Evolutionary conservation across 35 echinoderm and acorn worm species (phyloP), one percentile per base, ranked within the genome.

Genomic region (Apostichopus californicus): DNA sequence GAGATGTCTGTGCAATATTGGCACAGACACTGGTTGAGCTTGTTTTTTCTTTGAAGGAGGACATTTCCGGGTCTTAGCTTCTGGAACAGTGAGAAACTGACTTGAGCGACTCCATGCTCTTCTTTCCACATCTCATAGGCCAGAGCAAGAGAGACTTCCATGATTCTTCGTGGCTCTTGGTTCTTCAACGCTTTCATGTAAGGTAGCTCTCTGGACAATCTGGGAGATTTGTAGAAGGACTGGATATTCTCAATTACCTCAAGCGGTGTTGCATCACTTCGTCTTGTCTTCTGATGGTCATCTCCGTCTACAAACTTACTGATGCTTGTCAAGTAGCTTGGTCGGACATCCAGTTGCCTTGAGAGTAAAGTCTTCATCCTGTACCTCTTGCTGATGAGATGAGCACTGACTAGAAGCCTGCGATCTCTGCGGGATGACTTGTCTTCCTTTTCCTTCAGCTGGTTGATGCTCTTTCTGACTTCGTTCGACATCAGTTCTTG

Each of bases 121-220:
- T 85, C 59, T 34, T 52, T 92, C 91, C 79, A 92, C 59, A 83
- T 85, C 56, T 86, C 18, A 68, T 92, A 92, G 55, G 91, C 91
- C 20, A 23, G 60, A 61, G 55, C 79, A 65, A 61, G 66, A 4
- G 91, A 84, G 9, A 92, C 59, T 46, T 92, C 91, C 91, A 92
- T 85, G 10, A 92, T 60, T 28, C 79, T 83, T 71, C 64, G 55
- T 5, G 54, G 78, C 59, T 65, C 58, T 52, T 83, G 78, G 5
- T 84, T 83, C 28, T 92, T 92, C 4, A 92, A 57, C 6, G 91
- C 54, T 66, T 81, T 83, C 91, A 92, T 92, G 9, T 65, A 63
- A 23, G 91, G 91, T 5, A 92, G 58, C 21, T 92, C 91, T 92
- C 91, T 65, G 4, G 91, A 92, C 55, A 92, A 21, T 22, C 75